Evolutionary conservation across 2,797 vertebrate genomes (phyloP), one percentile per base, ranked within the genome.

Genomic region (Ceryle rudis): DNA sequence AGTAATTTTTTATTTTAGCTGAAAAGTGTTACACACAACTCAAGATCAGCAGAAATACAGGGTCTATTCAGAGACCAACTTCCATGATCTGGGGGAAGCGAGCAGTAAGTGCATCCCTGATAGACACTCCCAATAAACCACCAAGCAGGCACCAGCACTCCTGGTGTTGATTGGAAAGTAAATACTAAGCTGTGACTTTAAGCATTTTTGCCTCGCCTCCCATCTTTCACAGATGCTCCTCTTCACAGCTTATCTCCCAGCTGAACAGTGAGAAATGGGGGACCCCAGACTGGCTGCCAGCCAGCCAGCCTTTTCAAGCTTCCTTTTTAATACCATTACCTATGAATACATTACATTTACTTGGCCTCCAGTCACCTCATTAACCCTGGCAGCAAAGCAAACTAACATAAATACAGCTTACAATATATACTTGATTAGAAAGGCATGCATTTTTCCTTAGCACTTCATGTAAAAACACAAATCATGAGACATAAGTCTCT

Each of bases 181-280:
- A 92, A 83, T 7, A 47, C 29, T 25, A 62, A 58, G 25, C 81
- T 75, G 65, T 42, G 89, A 47, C 52, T 79, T 90, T 10, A 81
- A 86, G 70, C 23, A 21, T 46, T 77, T 78, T 67, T 86, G 70
- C 79, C 61, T 95, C 3, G 2, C 72, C 79, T 82, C 84, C 65
- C 25, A 2, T 82, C 65, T 65, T 54, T 69, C 83, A 78, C 81
- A 95, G 94, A 92, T 87, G 78, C 87, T 93, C 41, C 29, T 91
- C 87, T 95, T 93, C 91, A 69, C 87, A 96, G 89, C 77, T 94
- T 83, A 51, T 65, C 82, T 91, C 81, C 46, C 71, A 58, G 60
- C 54, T 21, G 16, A 94, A 54, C 6, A 0, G 71, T 60, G 86
- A 93, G 83, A 79, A 94, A 87, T 0, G 0, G 49, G 69, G 71